A percentile compares a stretch with the other conserved stretches of the same genome.
These are phyloP conservation scores for Meles meles DNA, from an alignment of 2,113 vertebrate genomes.

Conservation along the genomic window DNA sequence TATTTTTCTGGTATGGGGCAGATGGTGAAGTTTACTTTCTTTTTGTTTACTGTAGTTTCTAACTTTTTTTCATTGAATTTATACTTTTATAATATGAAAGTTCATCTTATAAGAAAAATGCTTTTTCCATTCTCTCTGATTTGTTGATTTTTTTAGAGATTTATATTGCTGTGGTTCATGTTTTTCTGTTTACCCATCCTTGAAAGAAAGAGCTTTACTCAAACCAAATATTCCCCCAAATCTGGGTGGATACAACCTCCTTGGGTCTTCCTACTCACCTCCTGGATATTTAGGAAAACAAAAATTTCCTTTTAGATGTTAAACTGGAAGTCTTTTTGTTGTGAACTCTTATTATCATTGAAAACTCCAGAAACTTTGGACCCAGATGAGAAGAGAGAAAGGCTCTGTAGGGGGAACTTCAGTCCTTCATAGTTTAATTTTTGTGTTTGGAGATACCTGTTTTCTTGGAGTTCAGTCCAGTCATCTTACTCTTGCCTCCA, in stretches of 20 bases:
- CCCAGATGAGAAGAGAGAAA: not conserved
- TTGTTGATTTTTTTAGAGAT: not conserved
- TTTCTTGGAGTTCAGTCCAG: not conserved
- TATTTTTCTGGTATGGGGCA: not conserved
- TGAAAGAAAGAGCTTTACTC: not conserved
- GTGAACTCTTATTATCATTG: not conserved
- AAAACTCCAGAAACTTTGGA: not conserved
- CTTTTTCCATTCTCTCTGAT: not conserved
- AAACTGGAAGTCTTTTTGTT: not conserved
- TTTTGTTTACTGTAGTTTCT: not conserved
- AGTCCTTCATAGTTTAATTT: not conserved
- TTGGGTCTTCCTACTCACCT: not conserved
- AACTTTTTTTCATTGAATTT: not conserved
- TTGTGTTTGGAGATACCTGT: not conserved
- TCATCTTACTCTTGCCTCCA: not conserved
- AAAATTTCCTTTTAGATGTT: not conserved
- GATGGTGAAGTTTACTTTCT: not conserved
- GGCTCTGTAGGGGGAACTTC: not conserved
- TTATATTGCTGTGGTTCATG: not conserved
- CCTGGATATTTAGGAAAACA: not conserved
- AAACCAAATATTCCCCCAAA: not conserved
- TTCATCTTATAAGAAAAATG: constrained; percentile 15
- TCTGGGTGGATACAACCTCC: not conserved
- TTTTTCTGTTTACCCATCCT: not conserved
- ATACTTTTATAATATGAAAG: not conserved